These are phyloP conservation scores for Ramphastos sulfuratus DNA, from an alignment of 2,113 vertebrate genomes.

Conservation along the genomic window DNA sequence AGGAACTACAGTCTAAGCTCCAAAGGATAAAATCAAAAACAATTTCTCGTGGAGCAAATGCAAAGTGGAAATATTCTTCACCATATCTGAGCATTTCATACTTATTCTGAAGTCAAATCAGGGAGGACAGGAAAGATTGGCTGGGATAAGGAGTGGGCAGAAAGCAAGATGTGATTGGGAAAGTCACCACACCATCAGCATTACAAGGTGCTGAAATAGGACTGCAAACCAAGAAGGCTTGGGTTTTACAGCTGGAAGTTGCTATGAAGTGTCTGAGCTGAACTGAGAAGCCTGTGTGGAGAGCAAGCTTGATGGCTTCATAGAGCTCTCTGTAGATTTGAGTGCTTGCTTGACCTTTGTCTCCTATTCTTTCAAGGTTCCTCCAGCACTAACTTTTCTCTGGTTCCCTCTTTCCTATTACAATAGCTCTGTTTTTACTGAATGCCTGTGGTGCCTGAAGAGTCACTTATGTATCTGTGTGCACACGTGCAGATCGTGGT, in stretches of 20 bases:
- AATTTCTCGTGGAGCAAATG: not conserved
- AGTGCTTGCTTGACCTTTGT: not conserved
- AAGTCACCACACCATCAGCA: rapidly evolving
- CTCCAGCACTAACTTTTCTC: not conserved
- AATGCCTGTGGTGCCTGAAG: not conserved
- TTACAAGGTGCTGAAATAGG: not conserved
- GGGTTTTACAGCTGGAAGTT: not conserved
- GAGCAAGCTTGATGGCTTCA: not conserved
- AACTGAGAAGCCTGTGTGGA: not conserved
- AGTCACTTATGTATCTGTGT: rapidly evolving
- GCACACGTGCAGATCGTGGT: not conserved
- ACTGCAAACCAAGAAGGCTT: not conserved
- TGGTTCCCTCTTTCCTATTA: not conserved
- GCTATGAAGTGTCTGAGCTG: not conserved
- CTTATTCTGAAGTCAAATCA: not conserved
- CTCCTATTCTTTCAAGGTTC: not conserved
- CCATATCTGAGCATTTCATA: not conserved
- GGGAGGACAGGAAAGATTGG: not conserved
- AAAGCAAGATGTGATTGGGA: not conserved
- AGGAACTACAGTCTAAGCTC: not conserved
- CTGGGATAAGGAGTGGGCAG: not conserved
- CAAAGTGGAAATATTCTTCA: not conserved
- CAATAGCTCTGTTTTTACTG: not conserved
- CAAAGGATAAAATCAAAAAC: not conserved
- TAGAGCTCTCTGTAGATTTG: not conserved